These are phyloP conservation scores for Dasyurus viverrinus DNA, from an alignment of 2,113 vertebrate species.

Conservation along the genomic window DNA sequence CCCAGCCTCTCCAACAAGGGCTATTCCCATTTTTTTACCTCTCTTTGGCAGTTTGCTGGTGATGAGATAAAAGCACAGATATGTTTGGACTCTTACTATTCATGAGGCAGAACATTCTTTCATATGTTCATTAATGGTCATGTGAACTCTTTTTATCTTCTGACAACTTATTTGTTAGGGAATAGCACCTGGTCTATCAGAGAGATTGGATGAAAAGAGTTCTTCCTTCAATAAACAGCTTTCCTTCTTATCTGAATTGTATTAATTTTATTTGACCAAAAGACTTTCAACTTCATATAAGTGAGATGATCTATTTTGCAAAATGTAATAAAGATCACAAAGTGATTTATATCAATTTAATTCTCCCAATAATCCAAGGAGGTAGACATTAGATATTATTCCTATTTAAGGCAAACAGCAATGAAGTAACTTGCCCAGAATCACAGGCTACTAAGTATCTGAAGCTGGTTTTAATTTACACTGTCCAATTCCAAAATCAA, in stretches of 20 bases:
- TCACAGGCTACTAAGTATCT: no score
- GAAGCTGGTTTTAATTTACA: background rate
- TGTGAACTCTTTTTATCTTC: background rate
- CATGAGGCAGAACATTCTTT: no score
- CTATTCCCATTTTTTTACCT: background rate
- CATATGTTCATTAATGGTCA: background rate
- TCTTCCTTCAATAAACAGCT: background rate
- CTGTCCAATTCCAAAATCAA: background rate
- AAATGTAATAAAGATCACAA: background rate
- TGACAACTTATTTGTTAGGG: background rate
- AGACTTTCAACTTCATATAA: background rate
- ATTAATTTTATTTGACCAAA: background rate
- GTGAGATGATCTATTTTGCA: background rate
- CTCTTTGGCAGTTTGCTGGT: background rate
- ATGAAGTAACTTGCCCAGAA: background rate
- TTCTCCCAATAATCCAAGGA: background rate
- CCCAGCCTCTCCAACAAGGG: no score
- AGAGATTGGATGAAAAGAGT: background rate
- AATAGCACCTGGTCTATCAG: background rate
- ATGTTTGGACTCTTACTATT: background rate
- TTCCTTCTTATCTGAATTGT: background rate
- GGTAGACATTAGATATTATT: background rate
- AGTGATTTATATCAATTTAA: background rate
- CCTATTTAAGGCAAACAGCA: background rate
- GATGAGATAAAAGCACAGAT: background rate